Conservation (phyloP, 2,888 invertebrate species). For the Eilema griseolum region DNA sequence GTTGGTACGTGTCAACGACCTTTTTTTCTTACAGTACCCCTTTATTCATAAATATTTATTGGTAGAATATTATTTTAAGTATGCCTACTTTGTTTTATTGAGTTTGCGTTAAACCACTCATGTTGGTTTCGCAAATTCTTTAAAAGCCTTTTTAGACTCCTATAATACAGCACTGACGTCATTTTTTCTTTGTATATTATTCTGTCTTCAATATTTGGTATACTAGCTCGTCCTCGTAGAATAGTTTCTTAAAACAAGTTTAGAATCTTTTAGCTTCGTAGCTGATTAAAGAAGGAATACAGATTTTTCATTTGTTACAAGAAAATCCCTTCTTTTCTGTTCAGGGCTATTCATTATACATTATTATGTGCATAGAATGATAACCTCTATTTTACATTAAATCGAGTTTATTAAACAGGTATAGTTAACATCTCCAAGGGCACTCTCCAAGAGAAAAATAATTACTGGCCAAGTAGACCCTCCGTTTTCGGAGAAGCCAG, state of each 20-base stretch:
- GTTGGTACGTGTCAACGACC: conserved; percentile 50
- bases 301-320: background rate
- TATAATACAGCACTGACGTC: background rate
- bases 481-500: no score
- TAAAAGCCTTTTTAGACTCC: background rate
- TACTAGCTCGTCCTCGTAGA: background rate
- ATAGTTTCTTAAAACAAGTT: background rate
- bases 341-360: background rate
- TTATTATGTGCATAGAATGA: background rate
- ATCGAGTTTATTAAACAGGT: background rate
- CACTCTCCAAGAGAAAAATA: background rate
- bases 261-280: background rate
- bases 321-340: background rate
- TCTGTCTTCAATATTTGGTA: background rate
- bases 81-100: background rate
- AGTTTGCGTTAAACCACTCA: background rate
- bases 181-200: background rate
- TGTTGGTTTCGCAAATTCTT: background rate
- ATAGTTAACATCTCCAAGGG: background rate
- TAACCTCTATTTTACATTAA: background rate
- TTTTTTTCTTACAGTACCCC: conserved; percentile 22
- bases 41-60: conserved; percentile 10
- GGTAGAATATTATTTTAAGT: background rate
- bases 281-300: background rate
- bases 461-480: background rate